Evolutionary conservation across 2,797 vertebrate species (phyloP).

Genomic region (Tadarida brasiliensis): DNA sequence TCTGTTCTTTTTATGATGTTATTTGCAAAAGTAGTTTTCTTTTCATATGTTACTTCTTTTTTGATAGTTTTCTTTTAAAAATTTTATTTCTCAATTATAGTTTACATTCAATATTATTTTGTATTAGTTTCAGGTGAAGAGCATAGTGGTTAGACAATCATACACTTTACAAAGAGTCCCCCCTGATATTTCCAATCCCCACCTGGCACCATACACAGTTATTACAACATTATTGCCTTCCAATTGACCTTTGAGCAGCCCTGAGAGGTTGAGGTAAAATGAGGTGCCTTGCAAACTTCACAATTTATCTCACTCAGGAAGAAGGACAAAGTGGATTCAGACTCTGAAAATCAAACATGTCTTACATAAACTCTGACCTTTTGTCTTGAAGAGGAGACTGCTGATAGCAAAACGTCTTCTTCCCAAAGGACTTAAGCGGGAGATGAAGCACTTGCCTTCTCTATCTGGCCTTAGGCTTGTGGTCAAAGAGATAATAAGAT

Average conservation of each 20-base stretch:
- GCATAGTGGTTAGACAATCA: not conserved
- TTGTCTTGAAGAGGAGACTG: conserved; percentile 34
- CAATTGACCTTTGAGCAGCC: conserved; percentile 51
- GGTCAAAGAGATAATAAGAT: not conserved
- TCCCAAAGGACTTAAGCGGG: not conserved
- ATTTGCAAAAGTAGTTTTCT: not conserved
- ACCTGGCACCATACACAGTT: not conserved
- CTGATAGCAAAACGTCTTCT: not conserved
- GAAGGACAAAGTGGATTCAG: conserved; percentile 15
- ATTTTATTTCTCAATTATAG: not conserved
- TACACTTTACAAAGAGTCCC: not conserved
- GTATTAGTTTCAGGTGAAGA: not conserved
- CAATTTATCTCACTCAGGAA: not conserved
- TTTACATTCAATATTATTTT: not conserved
- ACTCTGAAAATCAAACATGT: conserved; percentile 47
- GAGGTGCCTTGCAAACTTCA: not conserved
- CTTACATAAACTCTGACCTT: not conserved
- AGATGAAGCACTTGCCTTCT: not conserved
- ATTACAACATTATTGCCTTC: not conserved
- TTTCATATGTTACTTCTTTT: not conserved
- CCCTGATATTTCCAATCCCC: not conserved
- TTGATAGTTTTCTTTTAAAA: not conserved
- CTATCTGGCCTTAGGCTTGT: not conserved
- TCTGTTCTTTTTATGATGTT: conserved; percentile 46
- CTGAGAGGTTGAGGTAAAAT: conserved; percentile 39